phyloP scores from a whole-genome alignment of 2,797 vertebrate species.

The Notoglanidium macrostoma region DNA sequence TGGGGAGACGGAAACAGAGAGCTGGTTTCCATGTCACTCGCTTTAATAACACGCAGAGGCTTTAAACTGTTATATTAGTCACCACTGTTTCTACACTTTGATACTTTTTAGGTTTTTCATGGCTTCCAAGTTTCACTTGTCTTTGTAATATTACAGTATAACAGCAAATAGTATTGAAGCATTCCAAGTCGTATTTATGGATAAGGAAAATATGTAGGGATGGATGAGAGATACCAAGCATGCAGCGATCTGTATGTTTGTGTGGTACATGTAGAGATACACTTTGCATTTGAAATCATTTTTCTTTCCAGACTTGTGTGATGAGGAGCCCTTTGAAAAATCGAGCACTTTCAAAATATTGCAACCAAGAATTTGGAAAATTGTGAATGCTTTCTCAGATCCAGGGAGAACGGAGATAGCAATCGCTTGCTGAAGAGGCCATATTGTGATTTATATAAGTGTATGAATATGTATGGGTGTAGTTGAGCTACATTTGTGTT shows the following conservation, averaged over 20 bases:
- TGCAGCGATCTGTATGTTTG: not conserved
- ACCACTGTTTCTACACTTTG: slow-evolving; percentile 14
- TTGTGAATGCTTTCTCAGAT: slow-evolving; percentile 14
- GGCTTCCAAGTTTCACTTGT: slow-evolving; percentile 5
- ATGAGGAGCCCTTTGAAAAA: not conserved
- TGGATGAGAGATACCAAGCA: not conserved
- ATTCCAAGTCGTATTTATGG: not conserved
- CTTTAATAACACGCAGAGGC: slow-evolving; percentile 64
- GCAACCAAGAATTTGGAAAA: not conserved
- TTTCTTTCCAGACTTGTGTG: not conserved
- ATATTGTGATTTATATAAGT: slow-evolving; percentile 41
- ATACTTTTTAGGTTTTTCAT: not conserved
- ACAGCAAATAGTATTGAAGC: not conserved
- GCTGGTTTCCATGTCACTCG: slow-evolving; percentile 52
- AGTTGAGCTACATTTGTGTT: slow-evolving; percentile 47
- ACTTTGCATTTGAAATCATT: not conserved
- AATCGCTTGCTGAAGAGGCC: slow-evolving; percentile 9
- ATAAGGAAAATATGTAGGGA: not conserved
- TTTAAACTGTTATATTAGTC: slow-evolving; percentile 49
- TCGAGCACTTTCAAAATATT: not conserved
- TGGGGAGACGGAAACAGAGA: slow-evolving; percentile 35
- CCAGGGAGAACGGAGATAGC: not conserved
- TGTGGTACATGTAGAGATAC: not conserved
- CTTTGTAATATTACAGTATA: slow-evolving; percentile 4
- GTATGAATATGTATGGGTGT: slow-evolving; percentile 38